A percentile compares a stretch with the other conserved stretches of the same genome.
Evolutionary conservation across 2,888 invertebrate genomes (phyloP).

Genomic region (Alsophila aescularia): DNA sequence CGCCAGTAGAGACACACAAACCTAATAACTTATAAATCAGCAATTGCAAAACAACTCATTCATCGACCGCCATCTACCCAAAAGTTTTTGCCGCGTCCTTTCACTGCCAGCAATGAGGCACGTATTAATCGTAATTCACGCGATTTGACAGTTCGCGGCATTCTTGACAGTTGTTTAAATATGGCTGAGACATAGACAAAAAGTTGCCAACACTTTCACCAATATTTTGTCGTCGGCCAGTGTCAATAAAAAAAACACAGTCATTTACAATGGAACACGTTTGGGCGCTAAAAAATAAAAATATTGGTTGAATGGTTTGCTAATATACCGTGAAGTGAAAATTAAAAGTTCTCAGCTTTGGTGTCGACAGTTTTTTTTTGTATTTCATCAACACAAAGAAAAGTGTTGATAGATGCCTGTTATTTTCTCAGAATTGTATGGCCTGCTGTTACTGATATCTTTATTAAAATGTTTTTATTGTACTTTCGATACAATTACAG

Average conservation of each 20-base stretch:
- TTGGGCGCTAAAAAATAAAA: slow-evolving; percentile 57
- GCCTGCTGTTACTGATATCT: slow-evolving; percentile 4
- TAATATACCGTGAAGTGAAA: slow-evolving; percentile 64
- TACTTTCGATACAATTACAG: slow-evolving; percentile 4
- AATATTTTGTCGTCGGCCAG: slow-evolving; percentile 53
- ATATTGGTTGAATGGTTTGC: slow-evolving; percentile 47
- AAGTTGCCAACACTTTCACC: slow-evolving; percentile 67
- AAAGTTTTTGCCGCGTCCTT: slow-evolving; percentile 42
- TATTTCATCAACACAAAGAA: slow-evolving; percentile 13
- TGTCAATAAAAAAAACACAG: slow-evolving; percentile 48
- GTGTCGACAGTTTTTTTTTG: slow-evolving; percentile 25
- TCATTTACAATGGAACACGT: slow-evolving; percentile 58
- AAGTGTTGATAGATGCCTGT: slow-evolving; percentile 28
- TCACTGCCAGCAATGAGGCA: slow-evolving; percentile 41
- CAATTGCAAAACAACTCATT: slow-evolving; percentile 41
- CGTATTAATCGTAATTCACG: slow-evolving; percentile 36
- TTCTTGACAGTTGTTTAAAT: slow-evolving; percentile 59
- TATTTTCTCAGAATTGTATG: slow-evolving; percentile 5
- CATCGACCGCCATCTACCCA: slow-evolving; percentile 34
- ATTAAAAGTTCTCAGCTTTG: slow-evolving; percentile 48
- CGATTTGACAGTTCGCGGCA: slow-evolving; percentile 48
- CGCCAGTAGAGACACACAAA: slow-evolving; percentile 50
- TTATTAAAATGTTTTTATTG: slow-evolving; percentile 10
- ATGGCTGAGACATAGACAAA: slow-evolving; percentile 46
- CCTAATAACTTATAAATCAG: slow-evolving; percentile 41